Percentiles rank a stretch among this genome's conserved stretches.
Evolutionary conservation across 2,113 vertebrate species (phyloP).

Genomic region (Mormyrus lacerda): DNA sequence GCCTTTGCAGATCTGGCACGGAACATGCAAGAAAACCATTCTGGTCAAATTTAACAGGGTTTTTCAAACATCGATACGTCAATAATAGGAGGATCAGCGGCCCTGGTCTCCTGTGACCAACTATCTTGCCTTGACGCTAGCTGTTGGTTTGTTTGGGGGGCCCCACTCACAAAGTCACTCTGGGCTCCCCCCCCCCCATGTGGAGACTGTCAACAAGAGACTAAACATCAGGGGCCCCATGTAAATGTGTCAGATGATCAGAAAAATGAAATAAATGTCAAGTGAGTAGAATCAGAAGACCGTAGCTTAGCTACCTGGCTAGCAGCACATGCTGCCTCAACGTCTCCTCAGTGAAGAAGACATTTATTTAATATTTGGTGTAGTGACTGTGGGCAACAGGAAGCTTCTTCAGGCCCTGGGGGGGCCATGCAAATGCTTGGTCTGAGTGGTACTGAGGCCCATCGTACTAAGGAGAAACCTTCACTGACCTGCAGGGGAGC

Average conservation of each 20-base stretch:
- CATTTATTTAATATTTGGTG: neutral
- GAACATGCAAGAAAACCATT: neutral
- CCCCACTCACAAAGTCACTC: neutral
- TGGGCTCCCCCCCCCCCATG: neutral
- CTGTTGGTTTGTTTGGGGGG: neutral
- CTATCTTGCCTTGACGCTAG: neutral
- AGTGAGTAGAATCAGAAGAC: neutral
- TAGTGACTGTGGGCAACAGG: neutral
- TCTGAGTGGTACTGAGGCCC: neutral
- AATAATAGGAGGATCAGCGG: neutral
- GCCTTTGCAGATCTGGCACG: neutral
- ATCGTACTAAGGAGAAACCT: neutral
- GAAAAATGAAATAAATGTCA: neutral
- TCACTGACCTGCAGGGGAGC: neutral
- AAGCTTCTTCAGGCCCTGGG: neutral
- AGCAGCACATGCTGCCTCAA: neutral
- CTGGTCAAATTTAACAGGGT: neutral
- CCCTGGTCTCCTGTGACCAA: neutral
- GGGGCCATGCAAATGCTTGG: neutral
- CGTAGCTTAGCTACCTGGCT: neutral
- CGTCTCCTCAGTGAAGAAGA: neutral
- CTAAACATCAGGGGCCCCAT: neutral
- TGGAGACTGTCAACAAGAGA: neutral
- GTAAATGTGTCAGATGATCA: neutral
- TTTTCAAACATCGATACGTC: neutral